Conservation (phyloP, 1,140 invertebrate species). For the Sweltsa coloradensis region DNA sequence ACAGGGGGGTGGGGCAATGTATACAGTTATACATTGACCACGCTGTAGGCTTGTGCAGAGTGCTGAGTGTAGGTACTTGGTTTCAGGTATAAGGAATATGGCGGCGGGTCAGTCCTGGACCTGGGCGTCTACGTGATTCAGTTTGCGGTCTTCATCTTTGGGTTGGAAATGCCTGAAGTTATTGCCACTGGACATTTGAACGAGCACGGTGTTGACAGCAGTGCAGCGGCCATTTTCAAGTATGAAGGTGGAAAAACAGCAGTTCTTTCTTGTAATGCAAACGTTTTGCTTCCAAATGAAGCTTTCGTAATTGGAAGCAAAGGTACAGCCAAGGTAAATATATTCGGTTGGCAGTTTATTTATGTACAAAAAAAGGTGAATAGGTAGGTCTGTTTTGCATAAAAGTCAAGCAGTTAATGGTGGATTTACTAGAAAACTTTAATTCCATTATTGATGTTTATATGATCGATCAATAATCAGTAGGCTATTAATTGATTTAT, state of each 20-base stretch:
- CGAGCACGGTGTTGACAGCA: constrained; percentile 52
- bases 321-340: constrained; percentile 47
- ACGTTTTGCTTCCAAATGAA: constrained; percentile 43
- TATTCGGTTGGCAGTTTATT: too few relatives aligned
- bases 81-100: constrained; percentile 38
- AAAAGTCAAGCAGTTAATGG: too few relatives aligned
- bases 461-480: too few relatives aligned
- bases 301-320: constrained; percentile 55
- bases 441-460: too few relatives aligned
- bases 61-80: too few relatives aligned
- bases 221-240: constrained; percentile 43
- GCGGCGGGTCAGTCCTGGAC: constrained; percentile 70
- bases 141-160: constrained; percentile 55
- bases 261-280: constrained; percentile 40
- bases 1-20: too few relatives aligned
- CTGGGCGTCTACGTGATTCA: constrained; percentile 75
- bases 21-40: too few relatives aligned
- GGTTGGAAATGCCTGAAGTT: constrained; percentile 38
- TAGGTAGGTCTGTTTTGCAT: too few relatives aligned
- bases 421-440: too few relatives aligned
- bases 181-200: constrained; percentile 49
- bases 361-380: too few relatives aligned
- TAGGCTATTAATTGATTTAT: too few relatives aligned
- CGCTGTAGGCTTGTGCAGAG: too few relatives aligned
- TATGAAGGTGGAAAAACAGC: constrained; percentile 51